These are phyloP conservation scores for Halcyon leucocephala DNA, from an alignment of 2,797 vertebrate genomes.

Conservation along the genomic window DNA sequence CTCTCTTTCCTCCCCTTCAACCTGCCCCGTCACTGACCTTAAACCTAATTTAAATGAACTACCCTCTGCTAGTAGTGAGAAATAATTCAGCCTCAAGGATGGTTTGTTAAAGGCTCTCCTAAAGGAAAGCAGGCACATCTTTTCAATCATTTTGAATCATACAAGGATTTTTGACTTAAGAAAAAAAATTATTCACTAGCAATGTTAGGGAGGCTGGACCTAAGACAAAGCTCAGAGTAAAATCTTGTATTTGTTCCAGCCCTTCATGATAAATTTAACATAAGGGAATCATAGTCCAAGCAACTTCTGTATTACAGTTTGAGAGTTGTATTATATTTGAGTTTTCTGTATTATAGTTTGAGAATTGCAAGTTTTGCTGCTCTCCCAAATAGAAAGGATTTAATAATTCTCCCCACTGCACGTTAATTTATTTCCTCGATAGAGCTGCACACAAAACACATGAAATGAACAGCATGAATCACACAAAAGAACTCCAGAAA, in stretches of 20 bases:
- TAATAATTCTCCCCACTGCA: not conserved
- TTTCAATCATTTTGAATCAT: slow-evolving; percentile 5
- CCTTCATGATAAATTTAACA: not conserved
- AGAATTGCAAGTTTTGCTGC: not conserved
- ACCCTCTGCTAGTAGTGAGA: slow-evolving; percentile 3
- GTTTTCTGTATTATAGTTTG: not conserved
- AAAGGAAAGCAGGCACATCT: not conserved
- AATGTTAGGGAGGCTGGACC: rapidly evolving
- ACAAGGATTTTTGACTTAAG: not conserved
- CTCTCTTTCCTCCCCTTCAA: slow-evolving; percentile 14
- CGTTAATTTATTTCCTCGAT: not conserved
- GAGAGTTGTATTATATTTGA: not conserved
- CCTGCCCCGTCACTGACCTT: slow-evolving; percentile 42
- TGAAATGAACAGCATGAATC: not conserved
- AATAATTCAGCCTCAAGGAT: slow-evolving; percentile 31
- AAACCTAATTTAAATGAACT: slow-evolving; percentile 43
- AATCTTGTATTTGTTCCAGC: not conserved
- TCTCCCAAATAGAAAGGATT: not conserved
- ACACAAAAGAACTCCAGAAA: not conserved
- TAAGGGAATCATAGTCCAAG: not conserved
- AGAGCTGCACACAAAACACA: not conserved
- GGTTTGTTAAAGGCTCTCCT: slow-evolving; percentile 8
- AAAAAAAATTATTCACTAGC: not conserved
- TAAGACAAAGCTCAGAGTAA: not conserved
- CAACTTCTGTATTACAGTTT: not conserved